A percentile compares a stretch with the other conserved stretches of the same genome.
These are phyloP conservation scores for Tarsius wallacei DNA, from an alignment of 2,797 vertebrate species.

Conservation along the genomic window DNA sequence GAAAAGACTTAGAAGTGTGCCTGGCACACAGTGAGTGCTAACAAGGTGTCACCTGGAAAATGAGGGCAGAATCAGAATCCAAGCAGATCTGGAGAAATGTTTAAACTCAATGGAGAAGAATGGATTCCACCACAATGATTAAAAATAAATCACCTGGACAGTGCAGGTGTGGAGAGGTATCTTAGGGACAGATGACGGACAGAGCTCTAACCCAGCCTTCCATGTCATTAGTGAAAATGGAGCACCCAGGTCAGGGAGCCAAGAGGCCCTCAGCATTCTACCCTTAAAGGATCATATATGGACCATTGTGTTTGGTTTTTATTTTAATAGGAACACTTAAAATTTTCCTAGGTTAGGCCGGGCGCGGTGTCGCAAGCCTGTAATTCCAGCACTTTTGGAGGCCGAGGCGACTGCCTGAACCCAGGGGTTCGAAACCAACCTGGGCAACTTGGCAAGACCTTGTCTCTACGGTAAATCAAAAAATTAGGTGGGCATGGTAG, in stretches of 20 bases:
- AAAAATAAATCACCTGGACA: background rate
- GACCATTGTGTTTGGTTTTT: background rate
- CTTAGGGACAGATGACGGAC: background rate
- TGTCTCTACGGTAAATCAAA: too few species aligned
- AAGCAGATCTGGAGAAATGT: background rate
- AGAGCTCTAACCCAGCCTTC: background rate
- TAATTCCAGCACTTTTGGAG: too few species aligned
- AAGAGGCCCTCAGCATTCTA: background rate
- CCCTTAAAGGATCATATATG: background rate
- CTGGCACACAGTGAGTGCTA: background rate
- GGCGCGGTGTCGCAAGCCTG: too few species aligned
- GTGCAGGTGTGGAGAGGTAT: background rate
- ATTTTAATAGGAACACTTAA: background rate
- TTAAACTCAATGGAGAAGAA: background rate
- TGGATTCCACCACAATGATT: background rate
- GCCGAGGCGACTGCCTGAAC: too few species aligned
- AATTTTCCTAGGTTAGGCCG: background rate
- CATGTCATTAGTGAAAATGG: background rate
- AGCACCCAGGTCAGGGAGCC: background rate
- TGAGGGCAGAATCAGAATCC: background rate
- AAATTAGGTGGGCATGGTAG: too few species aligned
- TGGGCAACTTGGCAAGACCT: too few species aligned
- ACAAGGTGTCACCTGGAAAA: background rate
- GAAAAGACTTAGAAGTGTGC: background rate
- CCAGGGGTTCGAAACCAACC: too few species aligned